These are phyloP conservation scores for Pardosa pseudoannulata DNA, from an alignment of 2,888 invertebrate genomes.

Conservation along the genomic window DNA sequence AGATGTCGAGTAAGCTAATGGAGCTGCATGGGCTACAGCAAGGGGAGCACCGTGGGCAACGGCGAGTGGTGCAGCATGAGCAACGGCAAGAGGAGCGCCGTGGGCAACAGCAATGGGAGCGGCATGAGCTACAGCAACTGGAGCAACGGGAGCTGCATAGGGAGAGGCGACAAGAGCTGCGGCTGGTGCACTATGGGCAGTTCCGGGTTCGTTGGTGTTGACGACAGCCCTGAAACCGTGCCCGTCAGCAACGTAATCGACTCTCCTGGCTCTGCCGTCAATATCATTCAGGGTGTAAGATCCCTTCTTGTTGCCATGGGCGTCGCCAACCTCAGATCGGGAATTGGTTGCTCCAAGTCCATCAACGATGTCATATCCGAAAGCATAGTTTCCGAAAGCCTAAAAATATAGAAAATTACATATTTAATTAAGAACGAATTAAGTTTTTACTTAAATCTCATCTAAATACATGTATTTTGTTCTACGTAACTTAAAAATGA, in stretches of 20 bases:
- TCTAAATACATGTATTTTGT: too few species aligned
- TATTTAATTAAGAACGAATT: too few species aligned
- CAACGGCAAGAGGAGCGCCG: constrained; percentile 20
- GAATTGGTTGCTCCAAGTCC: constrained; percentile 43
- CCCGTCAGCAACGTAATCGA: too few species aligned
- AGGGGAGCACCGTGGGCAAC: neutral
- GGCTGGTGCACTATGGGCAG: constrained; percentile 51
- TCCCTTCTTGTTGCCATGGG: too few species aligned
- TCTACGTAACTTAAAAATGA: too few species aligned
- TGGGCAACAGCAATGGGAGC: constrained; percentile 32
- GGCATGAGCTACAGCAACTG: constrained; percentile 18
- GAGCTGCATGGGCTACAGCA: neutral
- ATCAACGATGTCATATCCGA: constrained; percentile 54
- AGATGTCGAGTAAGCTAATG: neutral
- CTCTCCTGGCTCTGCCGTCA: too few species aligned
- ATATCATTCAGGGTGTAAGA: too few species aligned
- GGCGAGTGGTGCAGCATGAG: constrained; percentile 52
- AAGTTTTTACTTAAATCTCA: too few species aligned
- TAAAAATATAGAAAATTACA: neutral
- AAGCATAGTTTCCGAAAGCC: constrained; percentile 45
- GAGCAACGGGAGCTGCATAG: too few species aligned
- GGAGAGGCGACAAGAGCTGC: constrained; percentile 5
- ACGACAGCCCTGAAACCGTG: too few species aligned
- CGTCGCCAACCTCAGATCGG: too few species aligned
- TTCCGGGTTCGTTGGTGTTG: constrained; percentile 21